Percentiles rank a stretch among this genome's conserved stretches.
Evolutionary conservation across 2,888 invertebrate species (phyloP).

Genomic region (Galeopsomyia nigrocyanea): DNA sequence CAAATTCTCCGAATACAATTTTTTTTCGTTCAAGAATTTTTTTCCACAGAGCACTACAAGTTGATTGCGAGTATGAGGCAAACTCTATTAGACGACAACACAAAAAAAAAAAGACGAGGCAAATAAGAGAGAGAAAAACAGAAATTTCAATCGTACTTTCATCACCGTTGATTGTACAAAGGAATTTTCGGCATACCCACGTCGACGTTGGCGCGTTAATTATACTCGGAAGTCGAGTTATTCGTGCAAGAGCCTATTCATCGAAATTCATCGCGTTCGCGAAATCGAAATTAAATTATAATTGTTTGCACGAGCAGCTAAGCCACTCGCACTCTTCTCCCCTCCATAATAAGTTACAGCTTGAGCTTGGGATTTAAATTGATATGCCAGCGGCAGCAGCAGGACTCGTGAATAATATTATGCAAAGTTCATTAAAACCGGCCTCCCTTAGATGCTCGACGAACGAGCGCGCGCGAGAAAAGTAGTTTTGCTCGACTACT

Average conservation of each 20-base stretch:
- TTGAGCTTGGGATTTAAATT: conserved; percentile 49
- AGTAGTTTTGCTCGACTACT: conserved; percentile 39
- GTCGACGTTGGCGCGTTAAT: neutral
- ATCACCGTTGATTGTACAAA: conserved; percentile 26
- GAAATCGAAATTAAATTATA: conserved; percentile 35
- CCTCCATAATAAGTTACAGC: conserved; percentile 8
- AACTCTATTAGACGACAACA: too few species aligned
- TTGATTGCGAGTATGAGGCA: too few species aligned
- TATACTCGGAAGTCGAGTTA: neutral
- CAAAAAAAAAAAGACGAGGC: too few species aligned
- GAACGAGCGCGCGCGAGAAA: conserved; percentile 41
- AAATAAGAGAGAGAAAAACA: neutral
- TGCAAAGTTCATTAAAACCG: conserved; percentile 65
- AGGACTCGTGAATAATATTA: conserved; percentile 60
- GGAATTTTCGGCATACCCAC: conserved; percentile 10
- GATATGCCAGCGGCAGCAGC: conserved; percentile 49
- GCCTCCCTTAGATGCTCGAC: conserved; percentile 49
- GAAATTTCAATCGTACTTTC: neutral
- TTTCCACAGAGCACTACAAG: too few species aligned
- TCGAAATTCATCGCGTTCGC: conserved; percentile 24
- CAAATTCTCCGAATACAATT: too few species aligned
- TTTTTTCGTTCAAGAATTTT: too few species aligned
- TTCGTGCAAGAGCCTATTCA: conserved; percentile 4
- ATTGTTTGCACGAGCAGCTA: conserved; percentile 21
- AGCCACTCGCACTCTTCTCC: too few species aligned